Conservation (phyloP, 2,113 vertebrate genomes). For the Crotalus viridis region DNA sequence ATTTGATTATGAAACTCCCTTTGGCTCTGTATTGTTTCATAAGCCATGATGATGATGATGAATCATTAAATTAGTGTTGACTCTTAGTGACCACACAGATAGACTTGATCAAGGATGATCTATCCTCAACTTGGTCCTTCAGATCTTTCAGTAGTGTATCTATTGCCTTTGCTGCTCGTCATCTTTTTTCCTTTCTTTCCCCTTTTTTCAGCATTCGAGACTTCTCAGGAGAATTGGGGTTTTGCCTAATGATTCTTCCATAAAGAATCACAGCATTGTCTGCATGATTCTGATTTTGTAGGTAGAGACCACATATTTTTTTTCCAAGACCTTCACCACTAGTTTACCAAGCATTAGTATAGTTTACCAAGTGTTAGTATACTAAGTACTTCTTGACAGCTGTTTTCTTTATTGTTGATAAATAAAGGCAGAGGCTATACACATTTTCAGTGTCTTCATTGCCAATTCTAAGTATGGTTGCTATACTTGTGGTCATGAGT, state of each 20-base stretch:
- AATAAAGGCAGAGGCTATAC: neutral
- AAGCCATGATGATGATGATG: neutral
- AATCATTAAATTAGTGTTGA: neutral
- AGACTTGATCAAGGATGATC: neutral
- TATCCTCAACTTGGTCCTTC: neutral
- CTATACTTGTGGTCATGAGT: neutral
- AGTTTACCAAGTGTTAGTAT: neutral
- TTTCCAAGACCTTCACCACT: neutral
- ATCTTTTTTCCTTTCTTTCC: no score
- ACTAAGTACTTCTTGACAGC: neutral
- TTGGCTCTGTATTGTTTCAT: neutral
- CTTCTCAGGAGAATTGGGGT: neutral
- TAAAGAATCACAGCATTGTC: neutral
- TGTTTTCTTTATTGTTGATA: neutral
- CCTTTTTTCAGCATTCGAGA: neutral
- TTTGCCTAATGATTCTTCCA: neutral
- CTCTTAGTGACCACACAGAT: neutral
- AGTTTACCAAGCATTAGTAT: neutral
- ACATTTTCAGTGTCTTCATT: neutral
- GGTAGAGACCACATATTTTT: neutral
- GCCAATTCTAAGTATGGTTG: neutral
- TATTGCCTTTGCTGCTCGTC: no score
- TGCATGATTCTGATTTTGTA: neutral
- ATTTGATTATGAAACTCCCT: neutral
- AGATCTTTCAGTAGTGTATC: neutral